Percentiles rank a stretch among this genome's conserved stretches.
Conservation (phyloP, 2,797 vertebrate genomes). For the Smutsia gigantea region DNA sequence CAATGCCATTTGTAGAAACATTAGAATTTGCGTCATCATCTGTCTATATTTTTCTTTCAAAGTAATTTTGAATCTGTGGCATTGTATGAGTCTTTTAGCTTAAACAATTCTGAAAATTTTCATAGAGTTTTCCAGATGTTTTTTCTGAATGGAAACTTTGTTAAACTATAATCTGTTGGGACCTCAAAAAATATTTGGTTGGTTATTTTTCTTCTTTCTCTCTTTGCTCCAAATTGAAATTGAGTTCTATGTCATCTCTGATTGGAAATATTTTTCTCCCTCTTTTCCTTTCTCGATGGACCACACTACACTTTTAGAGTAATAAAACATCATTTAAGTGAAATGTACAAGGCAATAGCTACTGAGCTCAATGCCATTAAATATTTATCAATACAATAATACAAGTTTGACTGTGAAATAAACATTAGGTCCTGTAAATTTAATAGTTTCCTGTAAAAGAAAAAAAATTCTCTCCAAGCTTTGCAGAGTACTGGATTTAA, state of each 20-base stretch:
- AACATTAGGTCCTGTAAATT: slow-evolving; percentile 81
- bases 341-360: slow-evolving; percentile 79
- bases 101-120: slow-evolving; percentile 76
- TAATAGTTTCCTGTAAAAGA: slow-evolving; percentile 82
- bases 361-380: slow-evolving; percentile 81
- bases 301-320: slow-evolving; percentile 72
- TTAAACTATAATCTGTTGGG: slow-evolving; percentile 63
- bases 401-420: slow-evolving; percentile 79
- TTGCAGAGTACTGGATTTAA: slow-evolving; percentile 81
- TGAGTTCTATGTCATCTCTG: slow-evolving; percentile 79
- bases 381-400: slow-evolving; percentile 85
- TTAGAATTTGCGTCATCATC: slow-evolving; percentile 40
- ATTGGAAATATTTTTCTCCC: slow-evolving; percentile 71
- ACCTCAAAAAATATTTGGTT: slow-evolving; percentile 78
- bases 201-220: slow-evolving; percentile 61
- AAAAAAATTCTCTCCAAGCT: slow-evolving; percentile 74
- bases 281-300: slow-evolving; percentile 69
- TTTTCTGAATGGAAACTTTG: slow-evolving; percentile 80
- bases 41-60: slow-evolving; percentile 33
- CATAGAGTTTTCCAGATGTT: slow-evolving; percentile 66
- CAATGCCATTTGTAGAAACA: neutral
- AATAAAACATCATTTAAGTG: slow-evolving; percentile 85
- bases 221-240: slow-evolving; percentile 76
- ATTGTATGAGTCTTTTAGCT: slow-evolving; percentile 55
- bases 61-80: slow-evolving; percentile 12